Base-by-base conservation (phyloP, 2,797 vertebrate genomes). In the Macropus fuliginosus region DNA sequence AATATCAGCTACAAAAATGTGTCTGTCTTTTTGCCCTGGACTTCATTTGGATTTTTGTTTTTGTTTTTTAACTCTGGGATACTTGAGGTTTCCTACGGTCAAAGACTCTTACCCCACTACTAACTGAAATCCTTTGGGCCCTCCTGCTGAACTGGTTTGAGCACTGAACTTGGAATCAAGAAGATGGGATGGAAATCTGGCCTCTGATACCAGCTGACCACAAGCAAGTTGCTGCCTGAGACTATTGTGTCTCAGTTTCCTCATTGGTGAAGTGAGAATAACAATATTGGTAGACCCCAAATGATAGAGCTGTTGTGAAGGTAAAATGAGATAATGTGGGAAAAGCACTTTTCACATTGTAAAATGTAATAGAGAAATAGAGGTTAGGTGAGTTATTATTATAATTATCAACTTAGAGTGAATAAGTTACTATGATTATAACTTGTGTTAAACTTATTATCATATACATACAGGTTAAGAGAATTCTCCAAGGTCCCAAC, bases 141-240 rank as follows among this genome's bases (percentile, higher is more conserved):
- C 92, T 91, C 90, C 54, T 92, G 81, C 55, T 57, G 40, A 95
- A 34, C 93, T 96, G 95, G 92, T 96, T 93, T 57, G 91, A 96
- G 95, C 40, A 50, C 96, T 91, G 91, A 94, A 52, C 93, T 50
- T 91, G 18, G 62, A 92, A 54, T 87, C 62, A 91, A 91, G 95
- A 97, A 95, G 5, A 93, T 46, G 54, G 57, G 89, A 56, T 90
- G 93, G 97, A 96, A 95, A 97, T 98, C 93, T 97, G 50, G 10
- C 34, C 9, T 87, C 40, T 50, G 40, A 50, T 87, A 24, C 21
- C 27, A 40, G 74, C 34, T 66, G 34, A 87, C 21, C 40, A 87
- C 40, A 46, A 34, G n/a, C n/a, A 46, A 87, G 74, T 87, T 21
- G 11, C 8, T 87, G 21, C 50, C 18, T 87, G n/a, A 81, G 18